Base-by-base conservation (phyloP, 2,797 vertebrate species). In the Amazona ochrocephala region DNA sequence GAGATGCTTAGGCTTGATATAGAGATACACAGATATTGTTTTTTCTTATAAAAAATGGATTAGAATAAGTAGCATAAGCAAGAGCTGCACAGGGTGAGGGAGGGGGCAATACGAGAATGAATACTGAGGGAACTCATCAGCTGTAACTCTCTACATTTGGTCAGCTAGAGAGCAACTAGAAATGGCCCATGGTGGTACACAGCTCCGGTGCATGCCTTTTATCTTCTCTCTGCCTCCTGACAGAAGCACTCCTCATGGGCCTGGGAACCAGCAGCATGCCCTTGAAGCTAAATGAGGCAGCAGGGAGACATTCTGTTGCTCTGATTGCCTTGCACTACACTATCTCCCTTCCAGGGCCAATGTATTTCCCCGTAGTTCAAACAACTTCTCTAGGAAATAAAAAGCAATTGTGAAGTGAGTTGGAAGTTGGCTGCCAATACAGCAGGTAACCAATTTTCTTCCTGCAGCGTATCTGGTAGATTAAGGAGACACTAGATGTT, bases 391-490 rank as follows among this genome's bases (percentile, higher is more conserved):
- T 10, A 54, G 70, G 17, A 86, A 54, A 73, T 45, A 45, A 75
- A 93, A 95, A 88, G 66, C 21, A 86, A 64, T 60, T 66, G 48
- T 66, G 47, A 88, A 88, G 66, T 54, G 42, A 95, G 24, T 73
- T 62, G 72, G 65, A 89, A 95, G 72, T 29, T 3, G 1, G n/a
- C 56, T 51, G 60, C 39, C 68, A 93, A 41, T 62, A 62, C 62
- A 94, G 70, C 66, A 88, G 87, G 80, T 41, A 91, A 81, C 34
- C 56, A 58, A 54, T 90, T 94, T 88, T 77, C 54, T 91, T 60
- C 50, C 70, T 91, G 50, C 30, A 84, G 67, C 1, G 2, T 18
- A 13, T 47, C 47, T 93, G 24, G 34, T 86, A 84, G 58, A 61
- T 92, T 67, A 83, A 76, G 79, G 47, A 91, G 54, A 60, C n/a